These are phyloP conservation scores for Dicyrtomina minuta DNA, from an alignment of 2,888 invertebrate genomes.

Conservation along the genomic window DNA sequence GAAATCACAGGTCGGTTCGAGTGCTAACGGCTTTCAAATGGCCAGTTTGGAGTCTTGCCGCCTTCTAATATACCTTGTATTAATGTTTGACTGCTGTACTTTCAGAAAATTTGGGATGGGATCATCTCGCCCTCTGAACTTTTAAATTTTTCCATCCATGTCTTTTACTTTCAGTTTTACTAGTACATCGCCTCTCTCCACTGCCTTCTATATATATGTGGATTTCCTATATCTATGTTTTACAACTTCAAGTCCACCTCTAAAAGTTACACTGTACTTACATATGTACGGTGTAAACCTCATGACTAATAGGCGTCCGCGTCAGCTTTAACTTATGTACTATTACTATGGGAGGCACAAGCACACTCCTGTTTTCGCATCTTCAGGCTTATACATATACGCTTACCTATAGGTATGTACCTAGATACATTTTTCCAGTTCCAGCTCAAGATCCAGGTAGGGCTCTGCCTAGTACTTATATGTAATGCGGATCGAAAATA, in stretches of 20 bases:
- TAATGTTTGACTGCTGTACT: conserved; percentile 8
- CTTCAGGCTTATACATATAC: not conserved
- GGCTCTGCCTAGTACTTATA: no score
- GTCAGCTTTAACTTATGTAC: not conserved
- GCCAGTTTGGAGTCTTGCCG: conserved; percentile 43
- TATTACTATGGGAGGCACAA: not conserved
- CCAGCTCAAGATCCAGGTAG: no score
- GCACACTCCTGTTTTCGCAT: not conserved
- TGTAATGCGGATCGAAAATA: not conserved
- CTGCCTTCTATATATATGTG: no score
- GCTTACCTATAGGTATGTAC: not conserved
- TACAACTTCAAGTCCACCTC: no score
- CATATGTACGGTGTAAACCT: no score
- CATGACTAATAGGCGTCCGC: not conserved
- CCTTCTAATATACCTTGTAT: conserved; percentile 41
- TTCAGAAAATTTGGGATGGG: conserved; percentile 9
- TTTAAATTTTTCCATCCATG: conserved; percentile 3
- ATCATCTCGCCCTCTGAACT: conserved; percentile 17
- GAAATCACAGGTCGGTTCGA: conserved; percentile 52
- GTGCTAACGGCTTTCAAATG: conserved; percentile 52
- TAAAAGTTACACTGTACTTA: no score
- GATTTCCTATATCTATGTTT: no score
- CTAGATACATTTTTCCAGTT: no score
- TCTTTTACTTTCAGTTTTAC: not conserved
- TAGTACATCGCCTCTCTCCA: not conserved